Conservation (phyloP, 2,113 vertebrate genomes). For the Festucalex cinctus region DNA sequence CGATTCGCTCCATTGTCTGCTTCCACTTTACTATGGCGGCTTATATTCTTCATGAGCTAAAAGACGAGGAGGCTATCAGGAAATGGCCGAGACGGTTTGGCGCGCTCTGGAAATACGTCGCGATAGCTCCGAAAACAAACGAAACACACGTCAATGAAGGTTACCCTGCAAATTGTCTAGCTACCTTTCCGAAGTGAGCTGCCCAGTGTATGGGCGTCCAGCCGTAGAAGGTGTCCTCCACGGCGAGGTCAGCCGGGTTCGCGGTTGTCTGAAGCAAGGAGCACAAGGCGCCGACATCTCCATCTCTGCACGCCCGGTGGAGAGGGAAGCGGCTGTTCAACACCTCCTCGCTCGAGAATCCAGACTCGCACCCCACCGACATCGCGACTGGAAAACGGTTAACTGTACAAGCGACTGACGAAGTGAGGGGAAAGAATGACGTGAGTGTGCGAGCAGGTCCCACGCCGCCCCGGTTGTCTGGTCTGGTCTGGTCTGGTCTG, state of each 20-base stretch:
- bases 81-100: slow-evolving; percentile 58
- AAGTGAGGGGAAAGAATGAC: not conserved
- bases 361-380: slow-evolving; percentile 80
- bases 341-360: slow-evolving; percentile 95
- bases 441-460: too few species aligned
- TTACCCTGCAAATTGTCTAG: not conserved
- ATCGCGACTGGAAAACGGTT: slow-evolving; percentile 31
- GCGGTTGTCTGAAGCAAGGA: slow-evolving; percentile 78
- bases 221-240: slow-evolving; percentile 94
- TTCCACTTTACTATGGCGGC: not conserved
- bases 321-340: slow-evolving; percentile 89
- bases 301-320: slow-evolving; percentile 93
- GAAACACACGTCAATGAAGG: not conserved
- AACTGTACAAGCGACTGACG: not conserved
- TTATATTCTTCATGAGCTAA: slow-evolving; percentile 10
- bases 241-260: slow-evolving; percentile 73
- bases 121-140: not conserved
- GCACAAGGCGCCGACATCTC: slow-evolving; percentile 82
- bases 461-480: slow-evolving; percentile 27
- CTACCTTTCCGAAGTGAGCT: slow-evolving; percentile 95
- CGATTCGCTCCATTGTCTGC: slow-evolving; percentile 4
- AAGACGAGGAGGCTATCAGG: slow-evolving; percentile 27
- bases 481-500: too few species aligned
- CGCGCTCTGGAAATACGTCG: not conserved
- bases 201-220: slow-evolving; percentile 98